These are phyloP conservation scores for Dryas iulia DNA, from an alignment of 1,140 invertebrate species.

Conservation along the genomic window DNA sequence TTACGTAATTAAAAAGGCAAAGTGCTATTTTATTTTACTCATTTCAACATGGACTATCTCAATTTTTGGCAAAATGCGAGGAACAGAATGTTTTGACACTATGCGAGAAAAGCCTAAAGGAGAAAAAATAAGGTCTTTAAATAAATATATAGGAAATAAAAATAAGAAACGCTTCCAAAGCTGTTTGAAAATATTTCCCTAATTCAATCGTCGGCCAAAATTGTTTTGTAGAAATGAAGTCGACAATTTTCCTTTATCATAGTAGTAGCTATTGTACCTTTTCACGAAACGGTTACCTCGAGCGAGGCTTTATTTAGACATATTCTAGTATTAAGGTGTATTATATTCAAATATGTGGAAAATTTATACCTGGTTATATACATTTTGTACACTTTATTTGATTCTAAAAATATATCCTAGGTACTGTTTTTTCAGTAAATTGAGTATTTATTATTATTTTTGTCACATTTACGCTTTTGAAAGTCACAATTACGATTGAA, in stretches of 20 bases:
- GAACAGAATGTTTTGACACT: no score
- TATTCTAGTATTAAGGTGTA: not conserved
- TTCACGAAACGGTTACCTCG: not conserved
- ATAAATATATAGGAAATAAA: not conserved
- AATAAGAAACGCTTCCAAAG: conserved; percentile 3
- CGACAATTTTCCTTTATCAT: conserved; percentile 23
- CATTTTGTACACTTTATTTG: no score
- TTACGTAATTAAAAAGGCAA: no score
- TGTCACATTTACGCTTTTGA: no score
- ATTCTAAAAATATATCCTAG: not conserved
- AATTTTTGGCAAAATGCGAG: no score
- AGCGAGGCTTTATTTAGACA: not conserved
- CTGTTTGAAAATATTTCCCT: conserved; percentile 10
- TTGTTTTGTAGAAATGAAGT: conserved; percentile 25
- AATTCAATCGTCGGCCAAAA: conserved; percentile 15
- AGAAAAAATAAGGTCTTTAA: no score
- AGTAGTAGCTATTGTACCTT: not conserved
- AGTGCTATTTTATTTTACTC: no score
- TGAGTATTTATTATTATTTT: no score
- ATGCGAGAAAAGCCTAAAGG: no score
- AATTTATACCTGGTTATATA: not conserved
- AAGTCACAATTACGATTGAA: no score
- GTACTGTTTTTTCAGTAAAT: no score
- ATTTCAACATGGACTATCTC: no score
- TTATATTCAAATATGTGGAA: not conserved